These are phyloP conservation scores for Muscicapa striata DNA, from an alignment of 2,797 vertebrate genomes.

Conservation along the genomic window DNA sequence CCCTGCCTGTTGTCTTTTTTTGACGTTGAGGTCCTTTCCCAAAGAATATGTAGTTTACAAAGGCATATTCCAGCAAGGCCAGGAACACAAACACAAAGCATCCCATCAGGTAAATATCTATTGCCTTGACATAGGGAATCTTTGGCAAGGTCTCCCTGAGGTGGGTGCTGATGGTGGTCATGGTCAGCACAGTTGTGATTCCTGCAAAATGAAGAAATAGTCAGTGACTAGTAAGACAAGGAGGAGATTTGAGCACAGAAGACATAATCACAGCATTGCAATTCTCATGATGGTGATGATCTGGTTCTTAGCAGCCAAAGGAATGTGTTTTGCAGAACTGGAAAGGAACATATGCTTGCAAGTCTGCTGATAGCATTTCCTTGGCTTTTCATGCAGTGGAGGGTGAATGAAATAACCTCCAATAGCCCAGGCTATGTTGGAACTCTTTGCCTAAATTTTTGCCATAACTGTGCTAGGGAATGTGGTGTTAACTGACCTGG, in stretches of 20 bases:
- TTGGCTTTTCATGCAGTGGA: background rate
- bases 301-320: background rate
- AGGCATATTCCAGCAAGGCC: constrained; percentile 91
- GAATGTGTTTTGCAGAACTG: background rate
- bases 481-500: constrained; percentile 31
- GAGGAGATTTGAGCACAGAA: background rate
- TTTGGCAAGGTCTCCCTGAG: constrained; percentile 93
- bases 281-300: background rate
- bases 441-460: constrained; percentile 81
- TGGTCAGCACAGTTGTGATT: constrained; percentile 93
- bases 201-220: constrained; percentile 72
- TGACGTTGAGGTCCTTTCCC: constrained; percentile 90
- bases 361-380: background rate
- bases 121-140: constrained; percentile 94
- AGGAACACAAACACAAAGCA: constrained; percentile 94
- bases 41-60: constrained; percentile 95
- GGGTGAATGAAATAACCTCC: constrained; percentile 70
- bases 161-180: constrained; percentile 95
- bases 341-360: background rate
- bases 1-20: constrained; percentile 87
- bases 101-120: constrained; percentile 93
- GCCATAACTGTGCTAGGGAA: constrained; percentile 82
- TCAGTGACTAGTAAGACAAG: background rate
- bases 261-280: background rate
- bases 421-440: constrained; percentile 71